Evolutionary conservation across 2,113 vertebrate genomes (phyloP), one percentile per base, ranked within the genome.

Genomic region (Cyanistes caeruleus): DNA sequence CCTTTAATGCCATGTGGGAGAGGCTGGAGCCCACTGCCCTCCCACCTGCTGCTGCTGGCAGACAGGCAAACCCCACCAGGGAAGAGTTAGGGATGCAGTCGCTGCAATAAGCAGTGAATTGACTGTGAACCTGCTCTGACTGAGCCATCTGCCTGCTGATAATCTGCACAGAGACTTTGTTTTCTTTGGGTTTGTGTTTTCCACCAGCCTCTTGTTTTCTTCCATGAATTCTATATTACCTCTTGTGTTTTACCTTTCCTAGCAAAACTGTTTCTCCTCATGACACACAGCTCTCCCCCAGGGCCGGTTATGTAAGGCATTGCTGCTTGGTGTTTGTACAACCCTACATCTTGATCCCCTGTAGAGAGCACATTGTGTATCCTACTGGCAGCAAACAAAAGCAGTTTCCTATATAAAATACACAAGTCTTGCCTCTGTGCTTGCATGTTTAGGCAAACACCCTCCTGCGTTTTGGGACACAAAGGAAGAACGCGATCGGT

Each of bases 361-460:
- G 80, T 91, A 49, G 93, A 82, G 91, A 93, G 94, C 89, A 94
- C 83, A 93, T 92, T 79, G 93, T 96, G 92, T 88, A 83, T 93
- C 90, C 84, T 83, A 79, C 81, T 86, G 82, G 84, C 75, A 95
- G 91, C 70, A 94, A 96, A 95, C 92, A 97, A 97, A 94, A 86
- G 87, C 74, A 73, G 53, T 52, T 96, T 95, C 95, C 88, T 94
- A 97, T 79, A 91, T 39, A 95, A 93, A 94, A 95, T 35, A 85
- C 94, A 93, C 84, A 97, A 96, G 64, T 28, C 41, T 19, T 77
- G 70, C 78, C 92, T 87, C 93, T 95, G 52, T 37, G 82, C 59
- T 39, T 76, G 46, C 83, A 48, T 84, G 60, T 96, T 92, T 95
- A 94, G 93, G 70, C 92, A 96, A 97, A 91, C 60, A 77, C 87